phyloP scores from a whole-genome alignment of 2,888 invertebrate genomes.

The Epicampocera succincta region DNA sequence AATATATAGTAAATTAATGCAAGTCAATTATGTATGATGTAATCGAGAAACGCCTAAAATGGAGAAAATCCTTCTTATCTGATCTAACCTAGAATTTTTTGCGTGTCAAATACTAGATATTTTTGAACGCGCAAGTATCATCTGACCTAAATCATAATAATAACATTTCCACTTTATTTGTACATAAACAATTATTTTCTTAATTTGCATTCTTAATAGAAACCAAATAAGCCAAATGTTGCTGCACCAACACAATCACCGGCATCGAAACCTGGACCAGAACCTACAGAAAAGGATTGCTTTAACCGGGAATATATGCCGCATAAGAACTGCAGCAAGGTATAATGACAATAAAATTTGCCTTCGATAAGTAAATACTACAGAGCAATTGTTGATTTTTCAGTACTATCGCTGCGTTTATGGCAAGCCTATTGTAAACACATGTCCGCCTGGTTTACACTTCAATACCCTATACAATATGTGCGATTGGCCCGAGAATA shows the following conservation, averaged over 20 bases:
- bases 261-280: constrained; percentile 47
- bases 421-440: constrained; percentile 87
- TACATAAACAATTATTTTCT: too few relatives aligned
- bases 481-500: constrained; percentile 91
- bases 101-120: too few relatives aligned
- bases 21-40: too few relatives aligned
- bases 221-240: constrained; percentile 71
- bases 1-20: too few relatives aligned
- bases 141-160: too few relatives aligned
- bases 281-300: constrained; percentile 82
- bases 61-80: too few relatives aligned
- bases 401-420: constrained; percentile 94
- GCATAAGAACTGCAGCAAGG: constrained; percentile 84
- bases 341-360: constrained; percentile 73
- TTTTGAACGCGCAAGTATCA: too few relatives aligned
- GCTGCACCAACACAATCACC: too few relatives aligned
- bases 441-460: constrained; percentile 88
- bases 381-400: neutral
- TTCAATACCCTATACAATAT: constrained; percentile 87
- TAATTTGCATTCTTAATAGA: too few relatives aligned
- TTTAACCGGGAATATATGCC: constrained; percentile 83
- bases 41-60: too few relatives aligned
- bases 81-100: too few relatives aligned
- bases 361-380: neutral
- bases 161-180: too few relatives aligned